phyloP scores from a whole-genome alignment of 2,113 vertebrate genomes.

The Benitochromis conjunctus region DNA sequence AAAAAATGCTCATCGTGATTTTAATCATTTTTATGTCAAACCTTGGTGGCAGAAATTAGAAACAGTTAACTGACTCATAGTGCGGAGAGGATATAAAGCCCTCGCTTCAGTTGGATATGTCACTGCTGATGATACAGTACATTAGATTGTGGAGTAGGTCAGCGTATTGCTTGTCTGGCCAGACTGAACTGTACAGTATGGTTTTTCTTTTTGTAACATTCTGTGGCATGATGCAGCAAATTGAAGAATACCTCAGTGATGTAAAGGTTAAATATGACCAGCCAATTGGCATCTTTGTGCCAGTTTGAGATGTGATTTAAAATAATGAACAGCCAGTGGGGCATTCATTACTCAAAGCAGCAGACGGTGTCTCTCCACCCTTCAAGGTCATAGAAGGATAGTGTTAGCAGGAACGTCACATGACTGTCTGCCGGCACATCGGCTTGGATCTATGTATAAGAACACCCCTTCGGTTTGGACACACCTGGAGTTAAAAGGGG shows the following conservation, averaged over 20 bases:
- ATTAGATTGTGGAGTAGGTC: conserved; percentile 3
- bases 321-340: not conserved
- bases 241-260: not conserved
- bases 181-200: not conserved
- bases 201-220: not conserved
- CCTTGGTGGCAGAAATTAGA: not conserved
- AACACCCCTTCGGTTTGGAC: not conserved
- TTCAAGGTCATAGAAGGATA: conserved; percentile 36
- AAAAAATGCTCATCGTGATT: not conserved
- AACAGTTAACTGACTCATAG: not conserved
- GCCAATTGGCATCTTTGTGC: not conserved
- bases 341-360: conserved; percentile 31
- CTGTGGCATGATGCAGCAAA: conserved; percentile 43
- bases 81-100: not conserved
- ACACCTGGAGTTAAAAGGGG: not conserved
- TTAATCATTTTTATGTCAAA: not conserved
- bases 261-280: conserved; percentile 9
- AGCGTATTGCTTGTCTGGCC: not conserved
- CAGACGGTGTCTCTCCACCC: not conserved
- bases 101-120: not conserved
- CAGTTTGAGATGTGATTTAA: conserved; percentile 5
- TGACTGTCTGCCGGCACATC: not conserved
- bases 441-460: not conserved
- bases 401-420: not conserved
- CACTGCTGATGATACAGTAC: not conserved